Evolutionary conservation across 2,888 invertebrate genomes (phyloP).

Genomic region (Watsonalla binaria): DNA sequence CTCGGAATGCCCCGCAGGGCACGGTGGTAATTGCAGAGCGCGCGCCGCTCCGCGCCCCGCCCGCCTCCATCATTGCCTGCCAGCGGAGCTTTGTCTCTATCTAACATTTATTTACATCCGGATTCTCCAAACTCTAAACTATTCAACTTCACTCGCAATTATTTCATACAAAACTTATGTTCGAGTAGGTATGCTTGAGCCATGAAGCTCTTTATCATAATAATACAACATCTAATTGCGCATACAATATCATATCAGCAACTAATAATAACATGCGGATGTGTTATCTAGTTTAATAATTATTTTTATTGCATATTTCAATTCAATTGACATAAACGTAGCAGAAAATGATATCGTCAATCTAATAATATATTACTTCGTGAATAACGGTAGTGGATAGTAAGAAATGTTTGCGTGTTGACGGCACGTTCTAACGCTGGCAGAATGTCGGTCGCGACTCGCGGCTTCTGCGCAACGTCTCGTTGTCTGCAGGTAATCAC

Average conservation of each 20-base stretch:
- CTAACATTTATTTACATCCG: constrained; percentile 69
- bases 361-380: constrained; percentile 30
- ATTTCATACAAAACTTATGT: constrained; percentile 2
- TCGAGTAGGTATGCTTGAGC: too few species aligned
- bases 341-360: constrained; percentile 35
- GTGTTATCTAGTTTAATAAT: background rate
- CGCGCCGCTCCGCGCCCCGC: constrained; percentile 35
- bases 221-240: background rate
- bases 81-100: constrained; percentile 45
- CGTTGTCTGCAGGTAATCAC: background rate
- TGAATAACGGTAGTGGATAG: constrained; percentile 34
- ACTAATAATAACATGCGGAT: background rate
- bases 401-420: constrained; percentile 27
- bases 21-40: constrained; percentile 55
- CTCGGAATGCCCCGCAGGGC: constrained; percentile 65
- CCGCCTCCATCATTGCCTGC: constrained; percentile 36
- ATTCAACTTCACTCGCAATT: constrained; percentile 24
- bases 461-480: constrained; percentile 16
- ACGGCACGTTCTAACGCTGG: constrained; percentile 15
- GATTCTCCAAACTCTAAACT: constrained; percentile 46
- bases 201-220: background rate
- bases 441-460: constrained; percentile 22
- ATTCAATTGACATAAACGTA: constrained; percentile 33
- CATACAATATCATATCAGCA: background rate
- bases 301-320: constrained; percentile 8